Evolutionary conservation across 2,888 invertebrate species (phyloP), one percentile per base, ranked within the genome.

Genomic region (Andricus quercusramuli): DNA sequence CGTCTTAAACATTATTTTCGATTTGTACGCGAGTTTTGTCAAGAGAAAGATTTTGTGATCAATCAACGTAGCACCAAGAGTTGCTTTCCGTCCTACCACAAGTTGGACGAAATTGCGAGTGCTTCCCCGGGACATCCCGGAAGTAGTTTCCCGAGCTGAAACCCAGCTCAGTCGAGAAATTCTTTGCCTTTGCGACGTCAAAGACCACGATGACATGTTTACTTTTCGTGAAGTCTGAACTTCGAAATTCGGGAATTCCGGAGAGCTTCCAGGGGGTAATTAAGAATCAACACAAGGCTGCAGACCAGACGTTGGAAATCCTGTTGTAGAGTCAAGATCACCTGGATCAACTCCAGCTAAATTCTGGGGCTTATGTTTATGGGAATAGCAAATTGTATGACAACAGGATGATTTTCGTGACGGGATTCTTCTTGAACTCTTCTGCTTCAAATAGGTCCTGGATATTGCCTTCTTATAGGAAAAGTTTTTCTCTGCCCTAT

Each of bases 11-110:
- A 29, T 74, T 47, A 11, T 74, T 74, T 56, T 15, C 67, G 41
- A 67, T 15, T 67, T 67, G n/a, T 67, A 22, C 67, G 67, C 67
- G 67, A 44, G 67, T 67, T 67, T 67, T 17, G 17, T 66, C 66
- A 66, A 67, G n/a, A 67, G 64, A 29, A 15, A 44, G 37, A 66
- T n/a, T 37, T 67, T 67, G 67, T 67, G 67, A 67, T 37, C 22
- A 25, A 25, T 22, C 41, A n/a, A 22, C 41, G 67, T 22, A 44
- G 41, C 22, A 5, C 67, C 67, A n/a, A 67, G 1, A 67, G 20
- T 25, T 37, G 22, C 1, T n/a, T 67, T 15, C 9, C 29, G 25
- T 59, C 22, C 59, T 59, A 59, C n/a, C 22, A 1, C 59, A 59
- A 59, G 22, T 59, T 59, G 59, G 59, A 22, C 11, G 0, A 64